Percentiles rank a stretch among this genome's conserved stretches.
phyloP scores from a whole-genome alignment of 2,113 vertebrate species.

The Paralichthys olivaceus region DNA sequence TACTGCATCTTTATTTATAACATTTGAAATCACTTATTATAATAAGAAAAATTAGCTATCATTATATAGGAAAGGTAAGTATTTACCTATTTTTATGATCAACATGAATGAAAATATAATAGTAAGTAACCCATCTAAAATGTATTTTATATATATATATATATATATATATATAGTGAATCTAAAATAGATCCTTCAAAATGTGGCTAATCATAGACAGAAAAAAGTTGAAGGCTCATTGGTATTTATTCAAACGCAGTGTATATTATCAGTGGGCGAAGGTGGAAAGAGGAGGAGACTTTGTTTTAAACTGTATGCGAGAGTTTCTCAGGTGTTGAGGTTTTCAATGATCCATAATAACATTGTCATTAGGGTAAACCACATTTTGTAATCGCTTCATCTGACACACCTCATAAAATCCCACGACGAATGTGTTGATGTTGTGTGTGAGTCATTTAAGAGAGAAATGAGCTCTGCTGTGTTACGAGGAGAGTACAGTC shows the following conservation, averaged over 20 bases:
- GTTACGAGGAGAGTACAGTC: background rate
- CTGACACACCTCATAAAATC: slow-evolving; percentile 27
- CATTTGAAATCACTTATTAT: too few species aligned
- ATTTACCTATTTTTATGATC: background rate
- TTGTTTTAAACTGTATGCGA: background rate
- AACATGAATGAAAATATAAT: background rate
- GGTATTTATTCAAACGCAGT: too few species aligned
- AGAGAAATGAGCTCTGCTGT: background rate
- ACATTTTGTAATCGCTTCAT: slow-evolving; percentile 30
- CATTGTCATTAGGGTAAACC: slow-evolving; percentile 1
- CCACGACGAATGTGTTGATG: background rate
- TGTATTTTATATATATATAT: too few species aligned
- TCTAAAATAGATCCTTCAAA: too few species aligned
- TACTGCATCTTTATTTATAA: background rate
- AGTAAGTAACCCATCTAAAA: too few species aligned
- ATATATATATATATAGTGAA: too few species aligned
- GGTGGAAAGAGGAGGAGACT: background rate
- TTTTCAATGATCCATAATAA: slow-evolving; percentile 5
- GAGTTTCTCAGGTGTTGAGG: background rate
- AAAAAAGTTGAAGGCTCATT: too few species aligned
- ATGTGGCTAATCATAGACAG: too few species aligned
- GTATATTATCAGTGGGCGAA: background rate
- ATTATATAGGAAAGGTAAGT: too few species aligned
- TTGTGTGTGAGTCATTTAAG: background rate
- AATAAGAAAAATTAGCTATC: too few species aligned